Evolutionary conservation across 2,113 vertebrate species (phyloP).

Genomic region (Oryzias celebensis): DNA sequence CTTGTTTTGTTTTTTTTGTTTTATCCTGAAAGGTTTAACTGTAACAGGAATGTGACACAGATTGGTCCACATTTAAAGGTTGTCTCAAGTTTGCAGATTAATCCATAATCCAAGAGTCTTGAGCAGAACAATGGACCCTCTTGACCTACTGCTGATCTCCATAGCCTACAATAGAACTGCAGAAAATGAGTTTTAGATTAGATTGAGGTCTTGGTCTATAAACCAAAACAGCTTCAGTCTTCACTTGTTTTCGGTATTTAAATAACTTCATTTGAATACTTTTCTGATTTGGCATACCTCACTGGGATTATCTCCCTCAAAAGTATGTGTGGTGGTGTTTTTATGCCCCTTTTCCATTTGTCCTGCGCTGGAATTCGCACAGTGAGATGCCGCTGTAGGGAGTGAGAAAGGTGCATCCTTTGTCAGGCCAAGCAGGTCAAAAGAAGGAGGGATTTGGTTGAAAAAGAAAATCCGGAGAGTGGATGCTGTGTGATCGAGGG

Average conservation of each 20-base stretch:
- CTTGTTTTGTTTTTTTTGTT: conserved; percentile 28
- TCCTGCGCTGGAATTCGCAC: background rate
- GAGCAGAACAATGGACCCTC: conserved; percentile 30
- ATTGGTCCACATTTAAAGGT: conserved; percentile 27
- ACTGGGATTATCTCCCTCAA: no score
- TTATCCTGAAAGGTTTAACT: conserved; percentile 36
- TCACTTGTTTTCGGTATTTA: background rate
- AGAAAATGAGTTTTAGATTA: conserved; percentile 1
- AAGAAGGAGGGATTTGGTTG: conserved; percentile 50
- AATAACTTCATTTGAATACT: background rate
- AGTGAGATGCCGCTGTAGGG: conserved; percentile 15
- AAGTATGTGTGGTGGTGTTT: no score
- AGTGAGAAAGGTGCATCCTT: conserved; percentile 50
- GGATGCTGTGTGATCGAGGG: conserved; percentile 62
- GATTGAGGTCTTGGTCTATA: background rate
- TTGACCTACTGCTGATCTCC: conserved; percentile 31
- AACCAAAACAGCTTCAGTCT: background rate
- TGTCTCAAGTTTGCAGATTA: conserved; percentile 30
- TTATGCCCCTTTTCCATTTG: no score
- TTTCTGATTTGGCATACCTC: no score
- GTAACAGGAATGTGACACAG: conserved; percentile 22
- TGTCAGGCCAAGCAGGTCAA: conserved; percentile 59
- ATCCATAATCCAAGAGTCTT: conserved; percentile 34
- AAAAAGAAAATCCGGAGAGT: conserved; percentile 63
- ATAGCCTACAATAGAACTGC: background rate